Conservation (phyloP, 2,888 invertebrate species). For the Eristalis arbustorum region DNA sequence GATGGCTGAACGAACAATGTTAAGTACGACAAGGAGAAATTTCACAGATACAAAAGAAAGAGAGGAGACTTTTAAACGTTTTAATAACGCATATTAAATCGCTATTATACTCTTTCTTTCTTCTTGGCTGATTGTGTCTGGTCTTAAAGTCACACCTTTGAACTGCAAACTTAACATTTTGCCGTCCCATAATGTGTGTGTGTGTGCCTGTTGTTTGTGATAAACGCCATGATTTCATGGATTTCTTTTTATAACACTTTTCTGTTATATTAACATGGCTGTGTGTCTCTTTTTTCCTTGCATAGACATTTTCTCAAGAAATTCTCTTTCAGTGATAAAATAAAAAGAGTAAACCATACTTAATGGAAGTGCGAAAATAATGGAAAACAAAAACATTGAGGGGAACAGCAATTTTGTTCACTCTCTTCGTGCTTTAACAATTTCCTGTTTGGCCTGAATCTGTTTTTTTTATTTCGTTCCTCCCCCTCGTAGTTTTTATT, state of each 20-base stretch:
- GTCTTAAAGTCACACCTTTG: not conserved
- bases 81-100: not conserved
- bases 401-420: not conserved
- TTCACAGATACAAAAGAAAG: slow-evolving; percentile 21
- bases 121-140: not conserved
- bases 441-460: slow-evolving; percentile 49
- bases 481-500: slow-evolving; percentile 1
- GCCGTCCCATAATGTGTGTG: not conserved
- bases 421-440: slow-evolving; percentile 7
- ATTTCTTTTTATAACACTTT: not conserved
- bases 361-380: not conserved
- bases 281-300: not conserved
- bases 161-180: not conserved
- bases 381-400: not conserved
- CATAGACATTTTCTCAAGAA: not conserved
- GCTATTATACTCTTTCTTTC: not conserved
- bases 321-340: not conserved
- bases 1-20: slow-evolving; percentile 58
- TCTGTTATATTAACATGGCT: not conserved
- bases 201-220: not conserved
- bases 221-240: not conserved
- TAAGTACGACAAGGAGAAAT: slow-evolving; percentile 57
- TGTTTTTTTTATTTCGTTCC: slow-evolving; percentile 28
- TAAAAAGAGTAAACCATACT: not conserved
- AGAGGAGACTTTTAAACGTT: not conserved